Conservation (phyloP, 37 sponge, comb jelly and placozoan species). For the Eunapius fragilis region DNA sequence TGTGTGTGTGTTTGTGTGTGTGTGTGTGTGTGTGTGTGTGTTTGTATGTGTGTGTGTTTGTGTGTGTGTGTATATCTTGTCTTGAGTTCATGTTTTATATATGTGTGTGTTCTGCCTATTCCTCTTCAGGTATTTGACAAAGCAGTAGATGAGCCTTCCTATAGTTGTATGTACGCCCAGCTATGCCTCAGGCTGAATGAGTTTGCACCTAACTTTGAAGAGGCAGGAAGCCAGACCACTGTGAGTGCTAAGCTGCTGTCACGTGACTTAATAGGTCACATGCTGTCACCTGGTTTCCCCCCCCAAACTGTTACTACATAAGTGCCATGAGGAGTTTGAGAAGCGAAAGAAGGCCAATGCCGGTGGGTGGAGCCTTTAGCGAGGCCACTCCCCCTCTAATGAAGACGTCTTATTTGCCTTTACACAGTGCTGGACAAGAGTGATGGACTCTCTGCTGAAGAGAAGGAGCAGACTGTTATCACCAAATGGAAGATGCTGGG, state of each 20-base stretch:
- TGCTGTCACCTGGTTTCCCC: neutral
- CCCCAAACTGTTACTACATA: constrained; percentile 57
- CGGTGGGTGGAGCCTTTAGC: constrained; percentile 13
- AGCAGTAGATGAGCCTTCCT: constrained; percentile 76
- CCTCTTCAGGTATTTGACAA: constrained; percentile 75
- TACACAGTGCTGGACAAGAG: constrained; percentile 42
- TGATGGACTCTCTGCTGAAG: constrained; percentile 62
- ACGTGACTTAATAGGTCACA: neutral
- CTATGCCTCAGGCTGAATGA: constrained; percentile 65
- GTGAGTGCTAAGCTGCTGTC: constrained; percentile 28
- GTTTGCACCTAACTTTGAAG: constrained; percentile 57
- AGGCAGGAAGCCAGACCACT: constrained; percentile 30
- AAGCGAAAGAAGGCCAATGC: constrained; percentile 62
- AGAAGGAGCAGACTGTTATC: constrained; percentile 53
- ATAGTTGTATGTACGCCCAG: constrained; percentile 80
- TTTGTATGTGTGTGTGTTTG: too few relatives aligned
- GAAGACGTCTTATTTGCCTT: neutral
- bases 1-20: too few relatives aligned
- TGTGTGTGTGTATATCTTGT: neutral
- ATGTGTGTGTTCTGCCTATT: neutral
- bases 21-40: too few relatives aligned
- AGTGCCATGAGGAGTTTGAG: constrained; percentile 84
- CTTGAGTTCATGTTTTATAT: neutral
- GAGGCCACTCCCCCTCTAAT: neutral
- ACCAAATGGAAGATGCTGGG: constrained; percentile 83